Evolutionary conservation across 2,888 invertebrate species (phyloP).

Genomic region (Stenchaetothrips biformis): DNA sequence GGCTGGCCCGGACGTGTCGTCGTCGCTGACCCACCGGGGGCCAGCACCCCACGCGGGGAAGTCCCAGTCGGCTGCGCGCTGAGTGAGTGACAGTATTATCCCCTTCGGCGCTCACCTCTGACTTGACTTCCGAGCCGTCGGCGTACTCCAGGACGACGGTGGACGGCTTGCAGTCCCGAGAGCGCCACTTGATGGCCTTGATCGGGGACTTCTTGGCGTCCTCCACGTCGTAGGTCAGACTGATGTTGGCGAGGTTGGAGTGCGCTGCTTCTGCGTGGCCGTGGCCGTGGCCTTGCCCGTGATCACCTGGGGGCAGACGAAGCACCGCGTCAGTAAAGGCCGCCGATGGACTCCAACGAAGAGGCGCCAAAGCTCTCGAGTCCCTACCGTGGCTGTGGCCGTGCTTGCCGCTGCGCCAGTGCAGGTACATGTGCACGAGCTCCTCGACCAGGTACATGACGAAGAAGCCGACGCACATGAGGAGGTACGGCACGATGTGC

Average conservation of each 20-base stretch:
- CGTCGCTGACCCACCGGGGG: too few species aligned
- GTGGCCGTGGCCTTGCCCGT: background rate
- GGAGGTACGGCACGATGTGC: conserved; percentile 47
- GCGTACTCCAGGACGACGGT: conserved; percentile 39
- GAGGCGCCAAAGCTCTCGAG: too few species aligned
- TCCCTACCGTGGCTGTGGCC: background rate
- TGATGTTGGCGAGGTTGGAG: background rate
- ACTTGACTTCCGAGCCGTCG: conserved; percentile 47
- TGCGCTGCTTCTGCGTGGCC: background rate
- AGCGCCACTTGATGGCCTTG: background rate
- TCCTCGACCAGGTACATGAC: conserved; percentile 61
- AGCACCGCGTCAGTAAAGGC: background rate
- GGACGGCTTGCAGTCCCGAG: background rate
- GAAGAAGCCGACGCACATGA: conserved; percentile 59
- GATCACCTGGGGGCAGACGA: background rate
- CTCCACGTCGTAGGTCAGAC: background rate
- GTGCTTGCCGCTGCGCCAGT: conserved; percentile 6
- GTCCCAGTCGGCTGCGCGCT: background rate
- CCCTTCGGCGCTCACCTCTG: background rate
- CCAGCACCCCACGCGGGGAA: too few species aligned
- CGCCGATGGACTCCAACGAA: background rate
- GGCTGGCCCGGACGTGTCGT: background rate
- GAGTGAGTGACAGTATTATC: background rate
- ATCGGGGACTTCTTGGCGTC: background rate
- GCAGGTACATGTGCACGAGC: conserved; percentile 48